phyloP scores from a whole-genome alignment of 1,140 invertebrate species.

The Drosophila bifasciata region DNA sequence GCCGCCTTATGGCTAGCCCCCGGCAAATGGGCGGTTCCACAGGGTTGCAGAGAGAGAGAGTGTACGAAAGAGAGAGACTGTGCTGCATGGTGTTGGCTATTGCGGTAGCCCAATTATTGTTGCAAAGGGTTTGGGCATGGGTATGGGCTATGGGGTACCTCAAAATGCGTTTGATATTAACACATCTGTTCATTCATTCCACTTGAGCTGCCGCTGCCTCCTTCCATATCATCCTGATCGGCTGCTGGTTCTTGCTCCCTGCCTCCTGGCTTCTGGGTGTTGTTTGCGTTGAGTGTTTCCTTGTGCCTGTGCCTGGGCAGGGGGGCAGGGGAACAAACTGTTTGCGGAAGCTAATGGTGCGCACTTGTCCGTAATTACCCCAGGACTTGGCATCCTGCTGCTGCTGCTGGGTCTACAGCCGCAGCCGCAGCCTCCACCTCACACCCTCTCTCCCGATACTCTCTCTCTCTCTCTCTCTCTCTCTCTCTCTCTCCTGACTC shows the following conservation, averaged over 20 bases:
- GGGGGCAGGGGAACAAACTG: constrained; percentile 39
- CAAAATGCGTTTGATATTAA: constrained; percentile 83
- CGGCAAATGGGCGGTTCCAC: constrained; percentile 36
- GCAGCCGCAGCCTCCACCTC: not conserved
- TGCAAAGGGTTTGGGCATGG: constrained; percentile 69
- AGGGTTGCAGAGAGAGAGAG: constrained; percentile 8
- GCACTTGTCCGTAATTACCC: constrained; percentile 82
- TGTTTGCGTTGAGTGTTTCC: constrained; percentile 57
- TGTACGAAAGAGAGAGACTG: constrained; percentile 1
- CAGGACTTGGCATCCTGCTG: constrained; percentile 29
- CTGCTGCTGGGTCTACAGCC: constrained; percentile 5
- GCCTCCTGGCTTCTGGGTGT: constrained; percentile 22
- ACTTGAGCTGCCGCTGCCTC: constrained; percentile 81
- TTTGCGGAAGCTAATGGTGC: constrained; percentile 83
- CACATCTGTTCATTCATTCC: constrained; percentile 84
- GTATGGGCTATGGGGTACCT: constrained; percentile 16
- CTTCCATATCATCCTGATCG: constrained; percentile 30
- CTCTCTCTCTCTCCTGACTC: too few relatives aligned
- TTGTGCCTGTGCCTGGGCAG: not conserved
- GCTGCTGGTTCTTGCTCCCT: constrained; percentile 2
- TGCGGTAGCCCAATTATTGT: constrained; percentile 79
- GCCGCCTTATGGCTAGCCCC: constrained; percentile 49
- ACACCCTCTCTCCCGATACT: not conserved
- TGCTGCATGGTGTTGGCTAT: constrained; percentile 62
- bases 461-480: too few relatives aligned